Evolutionary conservation across 2,888 invertebrate species (phyloP).

Genomic region (Pristionchus entomophagus): DNA sequence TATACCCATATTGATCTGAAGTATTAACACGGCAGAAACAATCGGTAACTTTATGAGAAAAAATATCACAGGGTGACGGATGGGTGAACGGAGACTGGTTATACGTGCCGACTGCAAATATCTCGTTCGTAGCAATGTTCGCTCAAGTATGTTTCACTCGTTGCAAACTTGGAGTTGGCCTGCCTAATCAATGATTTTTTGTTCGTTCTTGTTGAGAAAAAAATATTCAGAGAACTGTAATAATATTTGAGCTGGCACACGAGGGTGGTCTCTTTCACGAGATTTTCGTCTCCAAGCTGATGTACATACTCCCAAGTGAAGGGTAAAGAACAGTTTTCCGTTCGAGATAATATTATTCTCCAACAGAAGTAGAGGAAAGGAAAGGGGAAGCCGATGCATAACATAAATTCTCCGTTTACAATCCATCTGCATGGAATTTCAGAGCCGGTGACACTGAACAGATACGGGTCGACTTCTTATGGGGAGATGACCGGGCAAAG

Average conservation of each 20-base stretch:
- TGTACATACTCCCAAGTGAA: slow-evolving; percentile 15
- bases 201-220: too few species aligned
- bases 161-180: too few species aligned
- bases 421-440: too few species aligned
- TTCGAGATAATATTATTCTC: not conserved
- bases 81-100: slow-evolving; percentile 21
- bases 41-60: too few species aligned
- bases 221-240: too few species aligned
- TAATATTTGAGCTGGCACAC: not conserved
- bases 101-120: not conserved
- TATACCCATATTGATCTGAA: too few species aligned
- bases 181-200: too few species aligned
- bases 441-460: not conserved
- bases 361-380: not conserved
- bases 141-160: too few species aligned
- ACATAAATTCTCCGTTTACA: too few species aligned
- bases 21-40: too few species aligned
- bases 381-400: too few species aligned
- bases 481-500: not conserved
- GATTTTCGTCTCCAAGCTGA: not conserved
- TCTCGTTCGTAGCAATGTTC: not conserved
- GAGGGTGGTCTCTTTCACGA: slow-evolving; percentile 6
- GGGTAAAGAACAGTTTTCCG: not conserved
- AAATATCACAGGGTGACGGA: slow-evolving; percentile 27
- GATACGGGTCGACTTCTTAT: not conserved